Base-by-base conservation (phyloP, 2,888 invertebrate species). In the Horisme vitalbata region DNA sequence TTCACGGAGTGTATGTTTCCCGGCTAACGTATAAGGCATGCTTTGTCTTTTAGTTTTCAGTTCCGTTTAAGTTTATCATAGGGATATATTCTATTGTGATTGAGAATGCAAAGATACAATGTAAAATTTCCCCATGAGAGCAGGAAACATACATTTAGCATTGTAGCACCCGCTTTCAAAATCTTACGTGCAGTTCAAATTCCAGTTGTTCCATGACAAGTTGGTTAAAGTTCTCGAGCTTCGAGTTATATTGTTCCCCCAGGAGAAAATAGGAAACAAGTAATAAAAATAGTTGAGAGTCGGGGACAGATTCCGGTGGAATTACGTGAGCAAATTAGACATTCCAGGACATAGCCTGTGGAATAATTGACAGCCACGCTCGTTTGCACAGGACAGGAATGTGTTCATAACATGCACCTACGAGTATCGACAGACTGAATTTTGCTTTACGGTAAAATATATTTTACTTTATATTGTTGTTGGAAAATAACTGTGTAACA, bases 241-340 rank as follows among this genome's bases (percentile, higher is more conserved):
- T 71, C 75, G 75, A 84, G 75, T 83, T 81, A 75, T 81, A 87
- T 86, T 83, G 83, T 83, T 76, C 85, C 79, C 82, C 50, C 65
- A 68, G 73, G 86, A 75, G 77, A 77, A 82, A 86, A 87, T 88
- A 83, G 85, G 88, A 86, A 84, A 85, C 83, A 80, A 77, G 81
- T 82, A 85, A 87, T 87, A 87, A 89, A 89, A 89, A 89, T 88
- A 85, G 86, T 85, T 86, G 73, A 71, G 62, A 71, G 70, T 74
- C 78, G 80, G 79, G 83, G 83, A 83, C 80, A 69, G 78, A 88
- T 87, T 85, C 85, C 85, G 68, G 67, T 74, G 78, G 79, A 86
- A 88, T 88, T 85, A 88, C 88, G 89, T 88, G 88, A 85, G 83
- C 83, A 87, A 87, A 87, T 88, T 85, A 87, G 80, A 85, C 85